phyloP scores from a whole-genome alignment of 2,797 vertebrate species.

The Simalia tracyae region DNA sequence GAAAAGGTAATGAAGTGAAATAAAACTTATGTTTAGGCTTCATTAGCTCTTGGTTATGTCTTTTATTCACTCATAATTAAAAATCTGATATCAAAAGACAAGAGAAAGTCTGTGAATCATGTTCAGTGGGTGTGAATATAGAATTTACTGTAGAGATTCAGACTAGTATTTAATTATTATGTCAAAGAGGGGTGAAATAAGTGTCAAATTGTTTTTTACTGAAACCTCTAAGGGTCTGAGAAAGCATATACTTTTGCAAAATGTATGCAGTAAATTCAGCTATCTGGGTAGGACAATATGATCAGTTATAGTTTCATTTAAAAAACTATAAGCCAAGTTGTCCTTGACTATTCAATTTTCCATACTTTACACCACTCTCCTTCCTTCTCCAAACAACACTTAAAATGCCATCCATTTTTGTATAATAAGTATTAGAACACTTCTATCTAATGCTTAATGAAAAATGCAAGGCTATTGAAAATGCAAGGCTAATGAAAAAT shows the following conservation, averaged over 20 bases:
- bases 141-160: neutral
- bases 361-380: no score
- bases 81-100: slow-evolving; percentile 10
- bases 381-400: no score
- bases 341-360: no score
- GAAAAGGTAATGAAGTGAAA: slow-evolving; percentile 6
- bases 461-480: no score
- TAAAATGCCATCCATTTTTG: no score
- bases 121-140: neutral
- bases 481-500: no score
- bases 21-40: neutral
- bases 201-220: neutral
- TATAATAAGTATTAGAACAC: no score
- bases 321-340: no score
- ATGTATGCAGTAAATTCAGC: neutral
- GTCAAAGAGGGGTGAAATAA: fast-evolving
- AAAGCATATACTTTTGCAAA: neutral
- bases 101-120: neutral
- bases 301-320: neutral
- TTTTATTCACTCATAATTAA: slow-evolving; percentile 1
- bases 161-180: neutral
- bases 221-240: neutral
- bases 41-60: slow-evolving; percentile 17
- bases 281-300: neutral
- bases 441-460: no score